Conservation (phyloP, 2,113 vertebrate species). For the Romanogobio albipinnatus region DNA sequence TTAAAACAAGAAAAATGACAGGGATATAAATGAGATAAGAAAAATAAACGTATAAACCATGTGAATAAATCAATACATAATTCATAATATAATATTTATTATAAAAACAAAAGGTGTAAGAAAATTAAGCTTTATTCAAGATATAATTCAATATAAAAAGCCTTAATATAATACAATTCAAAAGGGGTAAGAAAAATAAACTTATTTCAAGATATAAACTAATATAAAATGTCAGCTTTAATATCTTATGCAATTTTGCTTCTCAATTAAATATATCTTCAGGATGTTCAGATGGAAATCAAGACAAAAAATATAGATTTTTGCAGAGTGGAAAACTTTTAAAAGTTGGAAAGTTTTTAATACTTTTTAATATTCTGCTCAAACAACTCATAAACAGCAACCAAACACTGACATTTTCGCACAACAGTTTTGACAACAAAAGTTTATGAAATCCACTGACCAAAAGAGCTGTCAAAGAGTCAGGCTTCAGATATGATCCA, state of each 20-base stretch:
- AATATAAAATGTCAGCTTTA: neutral
- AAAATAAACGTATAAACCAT: neutral
- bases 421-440: conserved; percentile 10
- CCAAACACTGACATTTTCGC: conserved; percentile 8
- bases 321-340: neutral
- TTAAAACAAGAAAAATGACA: neutral
- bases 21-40: neutral
- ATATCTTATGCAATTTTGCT: neutral
- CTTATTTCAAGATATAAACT: neutral
- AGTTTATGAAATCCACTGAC: conserved; percentile 27
- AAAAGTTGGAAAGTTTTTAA: neutral
- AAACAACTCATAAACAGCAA: neutral
- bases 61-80: neutral
- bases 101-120: neutral
- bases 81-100: neutral
- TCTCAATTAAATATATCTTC: conserved; percentile 1
- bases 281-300: neutral
- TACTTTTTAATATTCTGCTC: conserved; percentile 13
- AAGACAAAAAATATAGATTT: neutral
- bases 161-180: neutral
- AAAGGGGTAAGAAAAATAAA: neutral
- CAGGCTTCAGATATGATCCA: conserved; percentile 31
- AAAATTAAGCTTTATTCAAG: neutral
- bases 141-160: neutral
- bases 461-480: conserved; percentile 29